phyloP scores from a whole-genome alignment of 2,797 vertebrate genomes.

The Alfaro cultratus region DNA sequence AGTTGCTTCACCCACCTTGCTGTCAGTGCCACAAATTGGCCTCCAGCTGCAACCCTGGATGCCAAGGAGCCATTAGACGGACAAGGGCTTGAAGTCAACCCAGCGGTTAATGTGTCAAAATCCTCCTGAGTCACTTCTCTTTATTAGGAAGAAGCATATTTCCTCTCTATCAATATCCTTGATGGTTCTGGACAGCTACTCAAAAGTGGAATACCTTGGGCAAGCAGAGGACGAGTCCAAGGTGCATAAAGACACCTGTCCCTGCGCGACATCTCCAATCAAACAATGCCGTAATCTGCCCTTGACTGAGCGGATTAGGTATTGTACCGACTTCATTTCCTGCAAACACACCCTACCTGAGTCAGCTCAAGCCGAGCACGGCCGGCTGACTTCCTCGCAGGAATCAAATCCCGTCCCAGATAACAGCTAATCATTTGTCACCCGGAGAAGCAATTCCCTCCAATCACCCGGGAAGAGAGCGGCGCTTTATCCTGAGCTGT shows the following conservation, averaged over 20 bases:
- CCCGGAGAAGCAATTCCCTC: slow-evolving; percentile 97
- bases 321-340: slow-evolving; percentile 87
- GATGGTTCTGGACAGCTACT: background rate
- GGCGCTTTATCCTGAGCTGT: slow-evolving; percentile 90
- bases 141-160: slow-evolving; percentile 60
- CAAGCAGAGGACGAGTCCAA: background rate
- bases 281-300: slow-evolving; percentile 85
- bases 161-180: background rate
- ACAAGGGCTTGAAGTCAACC: slow-evolving; percentile 75
- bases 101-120: slow-evolving; percentile 72
- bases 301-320: slow-evolving; percentile 86
- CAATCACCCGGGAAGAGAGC: slow-evolving; percentile 91
- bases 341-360: slow-evolving; percentile 88
- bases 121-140: slow-evolving; percentile 48
- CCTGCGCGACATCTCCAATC: slow-evolving; percentile 75
- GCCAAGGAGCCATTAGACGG: slow-evolving; percentile 81
- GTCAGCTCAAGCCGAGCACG: slow-evolving; percentile 76
- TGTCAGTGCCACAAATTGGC: slow-evolving; percentile 81
- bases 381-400: slow-evolving; percentile 78
- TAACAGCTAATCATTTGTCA: slow-evolving; percentile 99
- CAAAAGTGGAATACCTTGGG: background rate
- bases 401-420: slow-evolving; percentile 95
- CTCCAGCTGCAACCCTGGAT: slow-evolving; percentile 81
- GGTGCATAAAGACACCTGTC: slow-evolving; percentile 51
- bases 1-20: slow-evolving; percentile 44